phyloP scores from a whole-genome alignment of 2,113 vertebrate species.

The Oreocharis arfaki region DNA sequence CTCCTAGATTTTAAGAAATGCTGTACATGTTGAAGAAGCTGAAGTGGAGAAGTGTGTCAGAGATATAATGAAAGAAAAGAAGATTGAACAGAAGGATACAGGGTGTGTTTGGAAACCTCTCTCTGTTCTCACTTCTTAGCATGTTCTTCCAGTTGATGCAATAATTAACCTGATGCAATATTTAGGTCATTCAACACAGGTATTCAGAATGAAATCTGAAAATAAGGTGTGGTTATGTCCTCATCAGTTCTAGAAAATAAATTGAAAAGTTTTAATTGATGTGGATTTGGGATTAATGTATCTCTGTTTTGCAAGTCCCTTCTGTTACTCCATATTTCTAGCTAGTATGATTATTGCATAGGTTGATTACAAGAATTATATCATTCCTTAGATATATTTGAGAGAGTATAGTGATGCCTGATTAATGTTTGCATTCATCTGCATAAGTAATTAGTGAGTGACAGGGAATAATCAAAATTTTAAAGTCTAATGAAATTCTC shows the following conservation, averaged over 20 bases:
- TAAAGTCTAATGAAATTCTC: neutral
- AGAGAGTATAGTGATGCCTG: neutral
- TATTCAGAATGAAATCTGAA: neutral
- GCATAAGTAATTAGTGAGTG: neutral
- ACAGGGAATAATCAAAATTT: neutral
- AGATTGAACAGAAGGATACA: slow-evolving; percentile 77
- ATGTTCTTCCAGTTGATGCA: neutral
- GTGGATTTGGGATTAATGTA: neutral
- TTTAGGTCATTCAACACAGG: neutral
- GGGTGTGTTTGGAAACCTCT: slow-evolving; percentile 67
- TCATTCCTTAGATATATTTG: neutral
- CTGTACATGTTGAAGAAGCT: slow-evolving; percentile 68
- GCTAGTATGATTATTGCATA: neutral
- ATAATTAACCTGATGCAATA: neutral
- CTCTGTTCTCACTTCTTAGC: neutral
- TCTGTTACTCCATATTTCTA: neutral
- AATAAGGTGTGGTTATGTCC: neutral
- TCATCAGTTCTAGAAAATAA: neutral
- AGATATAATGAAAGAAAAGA: slow-evolving; percentile 86
- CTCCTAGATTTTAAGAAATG: slow-evolving; percentile 80
- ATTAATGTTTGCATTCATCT: neutral
- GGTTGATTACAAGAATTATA: neutral
- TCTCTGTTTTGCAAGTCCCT: neutral
- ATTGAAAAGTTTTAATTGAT: neutral
- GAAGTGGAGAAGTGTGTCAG: slow-evolving; percentile 76